Evolutionary conservation across 2,113 vertebrate species (phyloP), one percentile per base, ranked within the genome.

Genomic region (Morphnarchus princeps): DNA sequence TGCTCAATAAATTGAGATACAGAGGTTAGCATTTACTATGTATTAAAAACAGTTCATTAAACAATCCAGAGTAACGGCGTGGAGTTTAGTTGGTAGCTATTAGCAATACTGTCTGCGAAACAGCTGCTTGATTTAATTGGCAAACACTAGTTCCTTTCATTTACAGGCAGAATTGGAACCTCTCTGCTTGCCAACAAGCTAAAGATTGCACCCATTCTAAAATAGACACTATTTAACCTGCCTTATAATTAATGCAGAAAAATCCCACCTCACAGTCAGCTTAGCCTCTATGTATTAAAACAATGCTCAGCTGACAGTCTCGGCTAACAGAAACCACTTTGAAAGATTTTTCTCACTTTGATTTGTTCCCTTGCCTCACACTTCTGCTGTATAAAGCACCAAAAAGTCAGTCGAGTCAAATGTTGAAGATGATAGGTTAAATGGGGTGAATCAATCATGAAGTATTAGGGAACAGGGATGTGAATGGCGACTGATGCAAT

Each of bases 61-160:
- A 96, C 96, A 97, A 93, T 97, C 89, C 87, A 82, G 89, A 97
- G 43, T 91, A 98, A 98, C n/a, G 58, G 79, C 90, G 96, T 97
- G 55, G 90, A 94, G 89, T 97, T 97, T 92, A 98, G 92, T 97
- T 98, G 93, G 90, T 97, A 97, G 90, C 97, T 98, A 89, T 98
- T 98, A 98, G 91, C 96, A 98, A 77, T 92, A 83, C 90, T 98
- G 88, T 71, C 97, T 97, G 90, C 66, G 95, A 97, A 98, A 95
- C 97, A 98, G 96, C 95, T 97, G 95, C 96, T 96, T 96, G 85
- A 97, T 98, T 97, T 98, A 98, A 98, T 98, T 98, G 91, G 89
- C 85, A 97, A 98, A 97, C 88, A 90, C 87, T 89, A 96, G 80
- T 94, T 97, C 96, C 93, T 97, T 97, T 98, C 97, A 93, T 97